Base-by-base conservation (phyloP, 2,888 invertebrate genomes). In the Nomada flava region DNA sequence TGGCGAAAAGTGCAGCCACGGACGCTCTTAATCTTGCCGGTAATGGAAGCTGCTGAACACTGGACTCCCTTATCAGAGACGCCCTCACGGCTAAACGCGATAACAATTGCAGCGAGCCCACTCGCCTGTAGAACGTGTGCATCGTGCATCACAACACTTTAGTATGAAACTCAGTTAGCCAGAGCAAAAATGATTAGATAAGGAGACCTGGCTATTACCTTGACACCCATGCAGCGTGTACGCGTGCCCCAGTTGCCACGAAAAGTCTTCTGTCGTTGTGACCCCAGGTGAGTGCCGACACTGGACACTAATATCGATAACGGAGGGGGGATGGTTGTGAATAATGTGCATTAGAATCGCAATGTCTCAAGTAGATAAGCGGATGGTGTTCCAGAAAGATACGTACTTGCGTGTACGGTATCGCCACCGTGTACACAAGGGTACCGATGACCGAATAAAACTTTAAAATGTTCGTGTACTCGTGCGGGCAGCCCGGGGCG, bases 231-330 rank as follows among this genome's bases (percentile, higher is more conserved):
- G 98, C 99, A 83, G 98, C 98, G 94, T 98, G 98, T 90, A 98
- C 96, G 91, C 97, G 96, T 64, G 97, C 97, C 18, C 99, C 99
- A 4, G 98, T 98, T 5, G 98, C 98, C 82, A 99, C 96, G 94
- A 99, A 99, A 87, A 99, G 95, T 44, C 99, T 95, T 88, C 98
- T 97, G 93, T 99, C 99, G 93, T 98, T 98, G 95, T 99, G 99
- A 44, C 99, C 99, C 99, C 99, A 99, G 11, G 99, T 99, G 91
- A 99, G 95, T 1, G 99, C 98, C 68, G 98, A 97, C 72, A 99
- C 97, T 7, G 97, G 96, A 86, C 97, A 96, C 97, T 97, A 91
- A 73, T 93, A 57, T 59, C 44, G 67, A 15, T 29, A 68, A 26
- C 26, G 2, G 2, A 2, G 26, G 26, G 26, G 26, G 26, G 26